Conservation (phyloP, 2,113 vertebrate species). For the Eurypyga helias region DNA sequence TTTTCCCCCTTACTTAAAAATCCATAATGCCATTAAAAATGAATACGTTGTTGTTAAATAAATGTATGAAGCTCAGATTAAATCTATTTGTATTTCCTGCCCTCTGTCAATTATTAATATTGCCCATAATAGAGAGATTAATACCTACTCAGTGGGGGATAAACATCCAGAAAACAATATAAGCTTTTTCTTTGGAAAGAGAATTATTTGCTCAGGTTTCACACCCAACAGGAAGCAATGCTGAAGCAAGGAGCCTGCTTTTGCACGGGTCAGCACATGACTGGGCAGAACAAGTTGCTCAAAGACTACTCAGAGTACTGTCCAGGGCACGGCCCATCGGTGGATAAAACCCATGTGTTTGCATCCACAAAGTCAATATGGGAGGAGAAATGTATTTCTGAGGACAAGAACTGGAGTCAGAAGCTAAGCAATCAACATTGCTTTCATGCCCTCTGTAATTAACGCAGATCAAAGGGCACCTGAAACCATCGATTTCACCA, state of each 20-base stretch:
- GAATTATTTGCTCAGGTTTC: slow-evolving; percentile 43
- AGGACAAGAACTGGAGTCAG: slow-evolving; percentile 23
- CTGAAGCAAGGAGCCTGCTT: background rate
- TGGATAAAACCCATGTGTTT: background rate
- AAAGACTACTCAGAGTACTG: background rate
- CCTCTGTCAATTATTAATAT: slow-evolving; percentile 50
- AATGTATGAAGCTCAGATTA: slow-evolving; percentile 41
- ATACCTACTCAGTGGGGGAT: background rate
- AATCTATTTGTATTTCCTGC: slow-evolving; percentile 31
- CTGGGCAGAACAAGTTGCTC: background rate
- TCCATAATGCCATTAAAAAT: slow-evolving; percentile 60
- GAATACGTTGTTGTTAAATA: slow-evolving; percentile 16
- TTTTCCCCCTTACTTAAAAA: slow-evolving; percentile 20
- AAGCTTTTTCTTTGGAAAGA: background rate
- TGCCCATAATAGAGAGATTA: slow-evolving; percentile 24
- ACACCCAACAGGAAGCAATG: slow-evolving; percentile 33
- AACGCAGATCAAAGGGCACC: slow-evolving; percentile 53
- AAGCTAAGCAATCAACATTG: slow-evolving; percentile 69
- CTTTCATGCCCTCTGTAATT: slow-evolving; percentile 69
- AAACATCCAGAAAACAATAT: slow-evolving; percentile 1
- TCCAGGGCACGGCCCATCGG: background rate
- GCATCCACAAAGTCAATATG: background rate
- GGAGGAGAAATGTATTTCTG: slow-evolving; percentile 1
- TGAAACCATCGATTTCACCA: slow-evolving; percentile 20
- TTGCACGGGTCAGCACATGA: background rate